These are phyloP conservation scores for Paramisgurnus dabryanus DNA, from an alignment of 2,113 vertebrate genomes.

Conservation along the genomic window DNA sequence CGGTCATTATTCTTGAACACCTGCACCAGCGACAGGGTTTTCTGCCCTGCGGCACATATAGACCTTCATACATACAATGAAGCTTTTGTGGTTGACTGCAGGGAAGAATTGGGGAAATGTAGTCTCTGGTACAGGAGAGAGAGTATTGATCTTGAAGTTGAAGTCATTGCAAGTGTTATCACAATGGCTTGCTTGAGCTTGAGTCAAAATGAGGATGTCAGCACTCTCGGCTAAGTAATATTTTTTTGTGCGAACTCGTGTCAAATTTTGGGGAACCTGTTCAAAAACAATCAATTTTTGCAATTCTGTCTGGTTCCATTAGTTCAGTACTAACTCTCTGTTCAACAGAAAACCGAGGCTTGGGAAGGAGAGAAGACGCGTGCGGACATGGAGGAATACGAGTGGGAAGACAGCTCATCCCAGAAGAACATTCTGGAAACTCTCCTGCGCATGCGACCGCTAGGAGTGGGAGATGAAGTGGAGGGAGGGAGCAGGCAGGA, in stretches of 20 bases:
- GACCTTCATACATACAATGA: conserved; percentile 57
- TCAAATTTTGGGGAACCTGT: not conserved
- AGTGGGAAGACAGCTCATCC: conserved; percentile 87
- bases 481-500: conserved; percentile 65
- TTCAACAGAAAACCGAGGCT: conserved; percentile 86
- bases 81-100: conserved; percentile 62
- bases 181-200: too few species aligned
- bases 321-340: conserved; percentile 21
- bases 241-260: too few species aligned
- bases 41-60: conserved; percentile 29
- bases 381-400: conserved; percentile 91
- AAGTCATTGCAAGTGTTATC: too few species aligned
- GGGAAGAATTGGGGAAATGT: conserved; percentile 50
- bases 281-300: not conserved
- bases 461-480: conserved; percentile 62
- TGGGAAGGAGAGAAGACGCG: conserved; percentile 88
- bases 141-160: not conserved
- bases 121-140: conserved; percentile 53
- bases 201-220: too few species aligned
- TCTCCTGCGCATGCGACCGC: conserved; percentile 72
- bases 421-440: conserved; percentile 80
- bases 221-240: too few species aligned
- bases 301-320: not conserved
- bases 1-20: conserved; percentile 66
- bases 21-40: conserved; percentile 42